A percentile compares a stretch with the other conserved stretches of the same genome.
Conservation (phyloP, 2,797 vertebrate species). For the Nannoperca australis region DNA sequence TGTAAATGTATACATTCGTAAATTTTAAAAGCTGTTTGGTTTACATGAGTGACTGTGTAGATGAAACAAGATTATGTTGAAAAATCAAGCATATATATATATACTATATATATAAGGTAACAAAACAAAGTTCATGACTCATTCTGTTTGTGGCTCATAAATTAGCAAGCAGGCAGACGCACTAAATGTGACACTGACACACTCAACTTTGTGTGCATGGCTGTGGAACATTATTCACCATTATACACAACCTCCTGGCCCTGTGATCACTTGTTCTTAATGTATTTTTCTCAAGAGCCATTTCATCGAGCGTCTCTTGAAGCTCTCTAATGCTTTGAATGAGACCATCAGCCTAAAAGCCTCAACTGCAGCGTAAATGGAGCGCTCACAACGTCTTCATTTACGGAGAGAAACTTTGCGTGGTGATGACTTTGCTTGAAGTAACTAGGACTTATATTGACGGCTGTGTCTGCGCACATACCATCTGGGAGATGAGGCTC, state of each 20-base stretch:
- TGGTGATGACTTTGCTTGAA: conserved; percentile 50
- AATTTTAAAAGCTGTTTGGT: too few species aligned
- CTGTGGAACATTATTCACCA: conserved; percentile 34
- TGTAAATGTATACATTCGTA: too few species aligned
- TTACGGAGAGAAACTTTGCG: conserved; percentile 16
- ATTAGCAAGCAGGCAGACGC: conserved; percentile 14
- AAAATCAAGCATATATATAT: too few species aligned
- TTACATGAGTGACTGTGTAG: too few species aligned
- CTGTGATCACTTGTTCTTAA: conserved; percentile 34
- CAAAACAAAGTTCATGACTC: conserved; percentile 21
- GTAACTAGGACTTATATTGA: conserved; percentile 28
- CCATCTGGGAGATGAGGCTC: conserved; percentile 42
- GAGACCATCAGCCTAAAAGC: conserved; percentile 48
- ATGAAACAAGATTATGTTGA: too few species aligned
- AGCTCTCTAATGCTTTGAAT: conserved; percentile 36
- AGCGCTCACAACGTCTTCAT: conserved; percentile 16
- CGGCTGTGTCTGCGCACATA: background rate
- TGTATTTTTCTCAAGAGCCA: conserved; percentile 23
- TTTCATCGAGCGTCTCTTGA: conserved; percentile 37
- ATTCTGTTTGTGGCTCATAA: conserved; percentile 21
- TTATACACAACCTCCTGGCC: conserved; percentile 17
- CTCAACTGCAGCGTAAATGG: conserved; percentile 24
- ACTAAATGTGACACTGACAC: conserved; percentile 19
- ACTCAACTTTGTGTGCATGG: background rate
- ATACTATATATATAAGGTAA: conserved; percentile 11